These are phyloP conservation scores for Drusus annulatus DNA, from an alignment of 1,140 invertebrate genomes.

Conservation along the genomic window DNA sequence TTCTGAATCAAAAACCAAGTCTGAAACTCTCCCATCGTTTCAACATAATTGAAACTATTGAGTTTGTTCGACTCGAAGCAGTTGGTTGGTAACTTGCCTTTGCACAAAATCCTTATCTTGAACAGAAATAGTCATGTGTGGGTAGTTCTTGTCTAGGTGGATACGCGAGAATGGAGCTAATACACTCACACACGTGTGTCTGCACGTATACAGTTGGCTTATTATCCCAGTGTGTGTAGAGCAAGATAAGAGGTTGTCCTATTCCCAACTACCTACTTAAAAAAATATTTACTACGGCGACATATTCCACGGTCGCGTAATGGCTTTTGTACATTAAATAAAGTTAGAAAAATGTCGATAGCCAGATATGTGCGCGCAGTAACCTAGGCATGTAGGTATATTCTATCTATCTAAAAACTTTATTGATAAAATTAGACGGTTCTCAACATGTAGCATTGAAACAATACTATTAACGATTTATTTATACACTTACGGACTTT, in stretches of 20 bases:
- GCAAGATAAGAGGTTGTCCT: slow-evolving; percentile 17
- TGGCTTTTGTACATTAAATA: slow-evolving; percentile 50
- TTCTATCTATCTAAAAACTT: background rate
- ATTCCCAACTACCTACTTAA: slow-evolving; percentile 41
- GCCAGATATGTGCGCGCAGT: slow-evolving; percentile 4
- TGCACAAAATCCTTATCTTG: too few species aligned
- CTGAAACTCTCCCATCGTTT: too few species aligned
- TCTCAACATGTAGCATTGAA: too few species aligned
- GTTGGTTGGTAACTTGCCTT: too few species aligned
- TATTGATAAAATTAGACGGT: background rate
- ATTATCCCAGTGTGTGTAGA: background rate
- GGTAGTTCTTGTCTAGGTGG: too few species aligned
- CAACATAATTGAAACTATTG: too few species aligned
- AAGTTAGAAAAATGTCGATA: slow-evolving; percentile 41
- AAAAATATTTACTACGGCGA: slow-evolving; percentile 46
- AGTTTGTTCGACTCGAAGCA: too few species aligned
- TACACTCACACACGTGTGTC: background rate
- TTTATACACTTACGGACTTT: too few species aligned
- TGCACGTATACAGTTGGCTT: background rate
- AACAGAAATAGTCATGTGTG: too few species aligned
- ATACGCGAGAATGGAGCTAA: background rate
- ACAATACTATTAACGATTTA: too few species aligned
- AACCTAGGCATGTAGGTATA: background rate
- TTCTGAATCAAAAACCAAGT: too few species aligned
- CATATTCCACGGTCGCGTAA: slow-evolving; percentile 52